Base-by-base conservation (phyloP, 2,797 vertebrate genomes). In the Huso huso region DNA sequence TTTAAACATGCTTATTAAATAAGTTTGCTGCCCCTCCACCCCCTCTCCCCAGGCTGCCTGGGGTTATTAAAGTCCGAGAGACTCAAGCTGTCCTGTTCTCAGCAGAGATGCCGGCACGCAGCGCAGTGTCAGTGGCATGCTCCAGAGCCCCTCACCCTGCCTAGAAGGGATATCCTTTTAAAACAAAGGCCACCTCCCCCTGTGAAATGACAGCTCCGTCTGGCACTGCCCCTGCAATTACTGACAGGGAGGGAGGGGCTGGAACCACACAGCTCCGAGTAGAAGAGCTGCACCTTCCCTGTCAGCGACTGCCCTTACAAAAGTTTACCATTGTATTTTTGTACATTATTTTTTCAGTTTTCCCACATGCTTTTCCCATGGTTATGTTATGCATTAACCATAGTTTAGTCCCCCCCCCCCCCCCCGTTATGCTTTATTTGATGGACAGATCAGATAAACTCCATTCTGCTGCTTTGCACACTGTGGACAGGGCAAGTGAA, bases 141-240 rank as follows among this genome's bases (percentile, higher is more conserved):
- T 37, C 2, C 23, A 37, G 23, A 37, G 2, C 23, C 23, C n/a
- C 9, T 55, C 52, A 55, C 52, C 52, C 52, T n/a, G 52, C 52
- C 52, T 55, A 55, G 52, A 53, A 53, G 52, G 52, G 52, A 55
- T 10, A 55, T 55, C 52, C 52, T 55, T 55, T 55, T 55, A 55
- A 55, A 55, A 55, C 52, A 55, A 55, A 55, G n/a, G 52, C 9
- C 52, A n/a, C 52, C 52, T 4, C 52, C 52, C 52, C 9, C 4
- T 55, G 4, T 55, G 52, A 55, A 55, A n/a, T 55, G 4, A 55
- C 52, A 10, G 52, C 2, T 3, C n/a, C 52, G 52, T 55, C 52
- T 10, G 52, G 52, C 52, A 10, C 52, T 3, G 52, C 52, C 52
- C 52, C 52, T 9, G 52, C 52, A 55, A 55, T 55, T 55, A 55